Base-by-base conservation (phyloP, 1,140 invertebrate species). In the Saxidomus purpurata region DNA sequence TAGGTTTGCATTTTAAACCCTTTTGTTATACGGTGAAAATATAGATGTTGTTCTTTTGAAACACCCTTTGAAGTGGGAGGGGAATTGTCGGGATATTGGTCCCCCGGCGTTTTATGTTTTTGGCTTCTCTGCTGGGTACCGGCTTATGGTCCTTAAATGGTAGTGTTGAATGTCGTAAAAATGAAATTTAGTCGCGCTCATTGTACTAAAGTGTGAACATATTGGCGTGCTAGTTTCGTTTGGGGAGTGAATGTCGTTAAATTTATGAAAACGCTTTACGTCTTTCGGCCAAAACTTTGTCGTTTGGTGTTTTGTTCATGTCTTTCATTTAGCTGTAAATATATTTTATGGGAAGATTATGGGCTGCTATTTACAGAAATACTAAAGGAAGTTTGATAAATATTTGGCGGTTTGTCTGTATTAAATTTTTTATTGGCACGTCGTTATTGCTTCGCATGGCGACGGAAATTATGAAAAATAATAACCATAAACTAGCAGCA, bases 381-480 rank as follows among this genome's bases (percentile, higher is more conserved):
- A 19, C 52, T 36, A 61, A 69, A 88, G 74, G 61, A 69, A 80
- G 76, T 80, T 67, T 67, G 43, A 88, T 71, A 81, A 88, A 88
- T 71, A 88, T 88, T 81, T 81, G 86, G 36, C 40, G 43, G 52
- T 67, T 71, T 22, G 28, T 15, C 40, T 80, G 38, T 81, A 81
- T 88, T 81, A 80, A 88, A 88, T 34, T 67, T 77, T 88, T 88
- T 88, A 88, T 81, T 55, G 43, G 76, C 36, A 3, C 22, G 31
- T 43, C 36, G 43, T 88, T 79, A 88, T 77, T 81, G 59, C 76
- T 34, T 52, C 38, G 55, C 31, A 40, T 88, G 86, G 77, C 86
- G 86, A 88, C 86, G 61, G 36, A 55, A 69, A 52, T 88, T 88
- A 88, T 88, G 76, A 88, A 88, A 88, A 81, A 49, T 81, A 69